These are phyloP conservation scores for Chamaea fasciata DNA, from an alignment of 2,113 vertebrate species.

Conservation along the genomic window DNA sequence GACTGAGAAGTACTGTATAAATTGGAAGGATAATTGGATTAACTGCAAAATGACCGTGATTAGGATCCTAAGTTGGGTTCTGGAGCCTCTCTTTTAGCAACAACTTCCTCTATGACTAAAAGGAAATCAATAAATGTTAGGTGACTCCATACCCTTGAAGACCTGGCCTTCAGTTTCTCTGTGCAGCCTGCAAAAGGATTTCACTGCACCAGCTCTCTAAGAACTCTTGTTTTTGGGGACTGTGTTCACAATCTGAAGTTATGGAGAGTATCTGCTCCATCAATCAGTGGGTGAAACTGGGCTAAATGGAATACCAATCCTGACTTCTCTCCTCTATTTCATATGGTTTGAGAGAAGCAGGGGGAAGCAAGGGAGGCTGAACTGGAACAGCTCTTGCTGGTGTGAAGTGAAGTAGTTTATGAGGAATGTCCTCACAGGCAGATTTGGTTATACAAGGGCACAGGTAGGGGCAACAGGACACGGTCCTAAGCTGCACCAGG, in stretches of 20 bases:
- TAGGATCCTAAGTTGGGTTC: neutral
- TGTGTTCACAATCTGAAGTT: neutral
- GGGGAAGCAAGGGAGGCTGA: neutral
- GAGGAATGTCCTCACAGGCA: neutral
- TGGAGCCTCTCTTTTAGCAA: neutral
- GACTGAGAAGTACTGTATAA: neutral
- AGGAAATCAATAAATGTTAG: neutral
- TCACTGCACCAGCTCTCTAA: neutral
- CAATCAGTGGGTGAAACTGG: neutral
- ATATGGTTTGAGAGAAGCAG: neutral
- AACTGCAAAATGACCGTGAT: neutral
- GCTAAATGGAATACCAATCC: neutral
- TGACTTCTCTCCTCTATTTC: neutral
- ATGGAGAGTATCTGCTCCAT: neutral
- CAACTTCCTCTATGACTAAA: neutral
- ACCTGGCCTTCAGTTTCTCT: neutral
- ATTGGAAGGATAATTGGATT: neutral
- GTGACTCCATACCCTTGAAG: neutral
- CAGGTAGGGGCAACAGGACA: neutral
- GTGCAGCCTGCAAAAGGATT: neutral
- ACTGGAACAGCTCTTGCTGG: neutral
- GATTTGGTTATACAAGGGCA: neutral
- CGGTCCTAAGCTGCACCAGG: rapidly evolving
- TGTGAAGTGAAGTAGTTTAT: neutral
- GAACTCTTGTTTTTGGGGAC: rapidly evolving